A percentile compares a stretch with the other conserved stretches of the same genome.
phyloP scores from a whole-genome alignment of 2,888 invertebrate genomes.

The Muschampia plurimacula region DNA sequence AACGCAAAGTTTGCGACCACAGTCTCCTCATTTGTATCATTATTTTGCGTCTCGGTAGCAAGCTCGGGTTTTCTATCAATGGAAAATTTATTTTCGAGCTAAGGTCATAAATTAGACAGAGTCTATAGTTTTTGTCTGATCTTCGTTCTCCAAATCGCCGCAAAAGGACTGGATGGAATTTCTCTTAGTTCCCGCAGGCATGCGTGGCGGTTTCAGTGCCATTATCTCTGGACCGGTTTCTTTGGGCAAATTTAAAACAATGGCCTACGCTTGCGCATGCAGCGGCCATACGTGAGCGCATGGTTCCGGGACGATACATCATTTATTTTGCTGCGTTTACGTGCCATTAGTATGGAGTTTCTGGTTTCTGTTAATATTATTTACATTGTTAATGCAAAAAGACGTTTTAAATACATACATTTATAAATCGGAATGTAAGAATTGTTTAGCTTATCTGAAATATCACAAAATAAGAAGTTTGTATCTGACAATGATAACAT shows the following conservation, averaged over 20 bases:
- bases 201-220: constrained; percentile 67
- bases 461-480: constrained; percentile 27
- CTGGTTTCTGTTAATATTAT: constrained; percentile 8
- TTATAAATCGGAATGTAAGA: constrained; percentile 15
- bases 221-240: constrained; percentile 78
- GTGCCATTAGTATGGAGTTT: constrained; percentile 24
- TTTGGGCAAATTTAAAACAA: constrained; percentile 79
- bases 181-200: constrained; percentile 57
- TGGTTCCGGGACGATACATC: constrained; percentile 60
- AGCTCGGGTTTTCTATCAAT: constrained; percentile 27
- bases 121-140: constrained; percentile 53
- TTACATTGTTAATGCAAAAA: constrained; percentile 30
- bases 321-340: constrained; percentile 56
- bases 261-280: constrained; percentile 54
- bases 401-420: constrained; percentile 1
- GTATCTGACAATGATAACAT: constrained; percentile 27
- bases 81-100: constrained; percentile 28
- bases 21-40: constrained; percentile 7
- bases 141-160: constrained; percentile 48
- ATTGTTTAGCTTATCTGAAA: not conserved
- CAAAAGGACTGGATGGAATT: constrained; percentile 58
- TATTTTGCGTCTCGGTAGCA: constrained; percentile 2
- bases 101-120: constrained; percentile 47
- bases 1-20: constrained; percentile 15
- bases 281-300: constrained; percentile 49